Conservation (phyloP, 2,888 invertebrate species). For the Panopea generosa region DNA sequence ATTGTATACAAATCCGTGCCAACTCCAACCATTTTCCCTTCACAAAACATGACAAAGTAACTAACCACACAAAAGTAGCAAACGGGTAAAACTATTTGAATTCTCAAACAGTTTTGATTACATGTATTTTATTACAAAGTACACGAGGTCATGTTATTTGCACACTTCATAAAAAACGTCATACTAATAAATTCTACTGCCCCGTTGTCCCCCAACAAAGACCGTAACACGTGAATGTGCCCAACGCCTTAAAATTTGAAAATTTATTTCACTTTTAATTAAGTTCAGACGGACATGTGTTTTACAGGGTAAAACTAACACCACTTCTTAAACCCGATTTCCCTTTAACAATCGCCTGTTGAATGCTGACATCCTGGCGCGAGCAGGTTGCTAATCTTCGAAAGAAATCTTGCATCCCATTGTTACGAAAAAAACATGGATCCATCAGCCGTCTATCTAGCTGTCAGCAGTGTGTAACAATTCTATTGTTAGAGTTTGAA, state of each 20-base stretch:
- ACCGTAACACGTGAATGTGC: background rate
- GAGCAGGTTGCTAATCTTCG: background rate
- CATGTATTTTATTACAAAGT: too few species aligned
- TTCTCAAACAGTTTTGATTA: too few species aligned
- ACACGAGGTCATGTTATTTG: too few species aligned
- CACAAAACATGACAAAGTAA: too few species aligned
- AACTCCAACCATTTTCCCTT: too few species aligned
- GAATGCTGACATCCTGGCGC: constrained; percentile 2
- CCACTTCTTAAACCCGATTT: constrained; percentile 16
- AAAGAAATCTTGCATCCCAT: background rate
- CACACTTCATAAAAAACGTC: too few species aligned
- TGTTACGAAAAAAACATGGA: constrained; percentile 9
- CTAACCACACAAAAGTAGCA: too few species aligned
- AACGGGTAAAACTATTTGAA: too few species aligned
- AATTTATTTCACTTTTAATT: constrained; percentile 8
- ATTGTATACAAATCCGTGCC: too few species aligned
- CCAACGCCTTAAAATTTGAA: constrained; percentile 4
- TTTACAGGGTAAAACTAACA: constrained; percentile 7
- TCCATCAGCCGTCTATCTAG: constrained; percentile 30
- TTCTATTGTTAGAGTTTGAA: constrained; percentile 22
- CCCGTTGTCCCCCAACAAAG: background rate
- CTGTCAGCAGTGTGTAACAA: constrained; percentile 24
- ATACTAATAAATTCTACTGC: background rate
- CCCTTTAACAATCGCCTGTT: constrained; percentile 4
- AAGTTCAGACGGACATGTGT: constrained; percentile 32